A percentile compares a stretch with the other conserved stretches of the same genome.
phyloP scores from a whole-genome alignment of 1,140 invertebrate genomes.

The Ridgeia piscesae region DNA sequence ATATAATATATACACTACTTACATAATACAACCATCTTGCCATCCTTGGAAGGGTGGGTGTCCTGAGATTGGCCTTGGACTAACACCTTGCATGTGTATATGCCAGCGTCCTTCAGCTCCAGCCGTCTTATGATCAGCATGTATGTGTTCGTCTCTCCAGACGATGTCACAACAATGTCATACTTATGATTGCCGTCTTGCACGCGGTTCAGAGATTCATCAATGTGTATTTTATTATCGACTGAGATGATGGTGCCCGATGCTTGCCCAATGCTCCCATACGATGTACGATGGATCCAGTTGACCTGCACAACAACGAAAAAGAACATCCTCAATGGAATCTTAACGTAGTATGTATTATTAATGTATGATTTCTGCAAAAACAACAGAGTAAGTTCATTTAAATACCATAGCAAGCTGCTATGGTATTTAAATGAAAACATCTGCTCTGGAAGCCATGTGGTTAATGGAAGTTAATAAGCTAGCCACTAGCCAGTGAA shows the following conservation, averaged over 20 bases:
- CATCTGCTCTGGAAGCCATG: background rate
- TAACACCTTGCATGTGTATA: slow-evolving; percentile 41
- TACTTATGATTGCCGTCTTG: slow-evolving; percentile 40
- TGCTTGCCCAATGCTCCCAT: slow-evolving; percentile 12
- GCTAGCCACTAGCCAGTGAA: too few species aligned
- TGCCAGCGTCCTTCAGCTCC: slow-evolving; percentile 37
- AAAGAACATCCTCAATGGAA: background rate
- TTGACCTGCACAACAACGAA: slow-evolving; percentile 17
- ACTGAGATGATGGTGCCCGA: slow-evolving; percentile 31
- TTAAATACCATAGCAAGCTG: background rate
- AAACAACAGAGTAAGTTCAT: background rate
- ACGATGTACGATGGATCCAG: slow-evolving; percentile 21
- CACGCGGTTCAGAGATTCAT: slow-evolving; percentile 31
- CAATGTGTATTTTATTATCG: slow-evolving; percentile 34
- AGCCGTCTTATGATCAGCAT: slow-evolving; percentile 43
- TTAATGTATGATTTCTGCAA: background rate
- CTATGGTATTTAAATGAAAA: background rate
- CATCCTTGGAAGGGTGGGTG: slow-evolving; percentile 36
- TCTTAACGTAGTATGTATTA: background rate
- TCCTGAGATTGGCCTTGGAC: slow-evolving; percentile 28
- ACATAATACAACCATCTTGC: slow-evolving; percentile 29
- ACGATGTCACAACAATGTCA: slow-evolving; percentile 32
- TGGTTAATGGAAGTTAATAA: background rate
- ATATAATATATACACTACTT: slow-evolving; percentile 8
- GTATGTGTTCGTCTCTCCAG: slow-evolving; percentile 37